Base-by-base conservation (phyloP, 2,888 invertebrate species). In the Drosophila neonasuta region DNA sequence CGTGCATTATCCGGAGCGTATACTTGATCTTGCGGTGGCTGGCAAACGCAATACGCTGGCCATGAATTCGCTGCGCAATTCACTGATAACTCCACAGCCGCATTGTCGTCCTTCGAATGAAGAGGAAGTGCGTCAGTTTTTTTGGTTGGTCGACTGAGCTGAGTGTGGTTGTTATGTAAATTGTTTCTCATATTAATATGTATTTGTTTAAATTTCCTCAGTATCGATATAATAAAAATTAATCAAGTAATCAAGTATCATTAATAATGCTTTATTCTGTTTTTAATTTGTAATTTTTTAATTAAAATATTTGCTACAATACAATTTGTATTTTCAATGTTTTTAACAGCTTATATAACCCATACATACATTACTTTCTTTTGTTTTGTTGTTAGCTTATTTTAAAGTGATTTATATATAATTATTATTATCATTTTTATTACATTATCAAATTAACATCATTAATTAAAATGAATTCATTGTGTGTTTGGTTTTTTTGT, bases 31-130 rank as follows among this genome's bases (percentile, higher is more conserved):
- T 67, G 86, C 92, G 11, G 79, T 81, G 30, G 93, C 93, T 0
- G 92, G 93, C 0, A 89, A 91, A 60, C 89, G 90, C 52, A 94
- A 94, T 89, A 91, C 91, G 57, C 86, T 90, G 75, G 93, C 92
- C 59, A 92, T 92, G 92, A 84, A 88, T 65, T 64, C 86, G 6
- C 71, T 92, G 1, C 86, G 92, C 2, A 80, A 86, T 8, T 78
- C 89, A 4, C 71, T 92, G 17, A 88, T 90, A 51, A 88, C 85
- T 36, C 83, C 87, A 4, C 89, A 89, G 8, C 93, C 93, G 0
- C 95, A 95, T 89, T 94, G 94, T 89, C 93, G 94, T 68, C 95
- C 95, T 1, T 94, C 94, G 0, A 93, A 93, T 61, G 93, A 93
- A 61, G 92, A 93, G 30, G 95, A 95, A 88, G 92, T 94, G 50